Conservation (phyloP, 2,888 invertebrate genomes). For the Calameuta filiformis region DNA sequence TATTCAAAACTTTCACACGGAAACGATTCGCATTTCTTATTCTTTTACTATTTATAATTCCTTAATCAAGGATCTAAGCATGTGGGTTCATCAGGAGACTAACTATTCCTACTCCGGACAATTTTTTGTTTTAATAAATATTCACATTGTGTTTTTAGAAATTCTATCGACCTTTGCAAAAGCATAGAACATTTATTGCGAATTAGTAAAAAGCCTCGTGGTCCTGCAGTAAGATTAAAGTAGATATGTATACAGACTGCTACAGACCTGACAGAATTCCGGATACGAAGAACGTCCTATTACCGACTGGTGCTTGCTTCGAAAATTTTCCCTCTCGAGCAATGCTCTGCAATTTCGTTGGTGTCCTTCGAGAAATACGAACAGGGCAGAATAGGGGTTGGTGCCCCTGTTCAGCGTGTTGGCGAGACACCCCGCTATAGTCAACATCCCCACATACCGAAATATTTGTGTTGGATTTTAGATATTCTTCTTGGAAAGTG, state of each 20-base stretch:
- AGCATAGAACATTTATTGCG: background rate
- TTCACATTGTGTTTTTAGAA: background rate
- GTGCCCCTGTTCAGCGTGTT: slow-evolving; percentile 34
- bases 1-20: background rate
- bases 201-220: background rate
- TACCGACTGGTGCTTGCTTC: background rate
- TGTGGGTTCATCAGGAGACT: background rate
- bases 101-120: background rate
- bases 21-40: background rate
- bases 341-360: background rate
- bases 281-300: background rate
- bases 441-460: background rate
- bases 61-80: no score
- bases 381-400: slow-evolving; percentile 31
- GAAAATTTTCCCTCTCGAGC: background rate
- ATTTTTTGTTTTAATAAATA: background rate
- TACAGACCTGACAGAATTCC: background rate
- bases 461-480: background rate
- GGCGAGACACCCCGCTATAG: background rate
- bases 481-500: background rate
- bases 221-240: background rate
- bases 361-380: background rate
- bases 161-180: background rate
- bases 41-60: background rate
- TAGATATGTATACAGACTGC: background rate